These are phyloP conservation scores for Sebastes miniatus DNA, from an alignment of 2,797 vertebrate species.

Conservation along the genomic window DNA sequence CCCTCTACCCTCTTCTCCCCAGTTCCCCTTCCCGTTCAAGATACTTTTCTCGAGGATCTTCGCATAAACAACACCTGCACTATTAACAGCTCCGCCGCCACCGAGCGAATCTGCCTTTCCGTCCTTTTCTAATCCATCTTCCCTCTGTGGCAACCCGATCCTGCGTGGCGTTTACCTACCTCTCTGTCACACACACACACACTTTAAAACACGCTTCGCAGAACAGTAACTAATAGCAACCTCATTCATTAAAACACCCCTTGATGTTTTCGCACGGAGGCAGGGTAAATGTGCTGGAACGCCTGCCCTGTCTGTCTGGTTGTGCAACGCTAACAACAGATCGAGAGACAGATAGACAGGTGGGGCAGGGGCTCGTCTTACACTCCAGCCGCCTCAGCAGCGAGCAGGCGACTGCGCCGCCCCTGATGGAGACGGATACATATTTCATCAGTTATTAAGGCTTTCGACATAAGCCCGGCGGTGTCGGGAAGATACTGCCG, in stretches of 20 bases:
- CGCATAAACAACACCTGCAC: constrained; percentile 54
- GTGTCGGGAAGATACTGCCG: constrained; percentile 23
- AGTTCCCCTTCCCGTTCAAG: background rate
- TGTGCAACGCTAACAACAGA: constrained; percentile 65
- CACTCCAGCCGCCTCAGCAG: constrained; percentile 27
- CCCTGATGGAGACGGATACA: constrained; percentile 52
- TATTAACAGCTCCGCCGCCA: constrained; percentile 2
- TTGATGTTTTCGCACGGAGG: constrained; percentile 77
- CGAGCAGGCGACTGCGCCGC: constrained; percentile 1
- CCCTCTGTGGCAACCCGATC: constrained; percentile 60
- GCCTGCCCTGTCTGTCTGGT: constrained; percentile 67
- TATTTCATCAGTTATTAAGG: constrained; percentile 65
- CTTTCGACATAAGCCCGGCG: constrained; percentile 8
- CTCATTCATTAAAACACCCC: constrained; percentile 81
- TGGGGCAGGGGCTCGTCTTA: constrained; percentile 60
- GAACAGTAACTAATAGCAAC: constrained; percentile 85
- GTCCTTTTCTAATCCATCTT: constrained; percentile 47
- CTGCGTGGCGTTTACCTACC: constrained; percentile 38
- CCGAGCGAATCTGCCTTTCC: constrained; percentile 25
- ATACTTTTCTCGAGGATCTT: constrained; percentile 23
- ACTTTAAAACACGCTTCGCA: constrained; percentile 68
- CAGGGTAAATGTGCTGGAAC: constrained; percentile 83
- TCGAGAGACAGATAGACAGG: constrained; percentile 65
- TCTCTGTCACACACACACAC: constrained; percentile 20
- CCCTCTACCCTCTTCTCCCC: background rate